Evolutionary conservation across 1,140 invertebrate genomes (phyloP).

Genomic region (Psilanteris sp.): DNA sequence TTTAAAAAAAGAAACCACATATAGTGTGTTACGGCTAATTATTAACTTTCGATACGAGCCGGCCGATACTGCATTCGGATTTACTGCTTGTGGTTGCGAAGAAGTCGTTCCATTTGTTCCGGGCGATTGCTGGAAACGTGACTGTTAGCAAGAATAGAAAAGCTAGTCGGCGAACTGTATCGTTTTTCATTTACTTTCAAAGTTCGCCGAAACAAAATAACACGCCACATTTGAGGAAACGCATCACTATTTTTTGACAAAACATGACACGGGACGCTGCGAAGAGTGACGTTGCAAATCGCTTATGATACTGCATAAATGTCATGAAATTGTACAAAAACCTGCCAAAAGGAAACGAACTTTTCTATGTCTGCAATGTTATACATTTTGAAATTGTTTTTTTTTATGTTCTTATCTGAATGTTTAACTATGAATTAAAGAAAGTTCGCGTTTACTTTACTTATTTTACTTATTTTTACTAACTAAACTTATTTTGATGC

Average conservation of each 20-base stretch:
- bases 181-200: constrained; percentile 61
- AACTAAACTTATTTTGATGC: too few species aligned
- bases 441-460: too few species aligned
- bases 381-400: too few species aligned
- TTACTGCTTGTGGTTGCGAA: constrained; percentile 60
- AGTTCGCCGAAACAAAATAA: constrained; percentile 61
- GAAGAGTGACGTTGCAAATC: constrained; percentile 28
- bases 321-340: constrained; percentile 20
- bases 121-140: constrained; percentile 56
- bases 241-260: constrained; percentile 50
- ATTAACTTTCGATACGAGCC: constrained; percentile 64
- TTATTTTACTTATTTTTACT: too few species aligned
- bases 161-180: constrained; percentile 43
- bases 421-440: too few species aligned
- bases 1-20: constrained; percentile 47
- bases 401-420: too few species aligned
- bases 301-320: constrained; percentile 37
- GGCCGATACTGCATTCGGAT: constrained; percentile 50
- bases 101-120: constrained; percentile 60
- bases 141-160: constrained; percentile 57
- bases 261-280: constrained; percentile 43
- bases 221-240: constrained; percentile 34
- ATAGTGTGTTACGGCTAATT: constrained; percentile 57
- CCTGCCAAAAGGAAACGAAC: constrained; percentile 1
- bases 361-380: not conserved